phyloP scores from a whole-genome alignment of 2,797 vertebrate species.

The Sparidentex hasta region DNA sequence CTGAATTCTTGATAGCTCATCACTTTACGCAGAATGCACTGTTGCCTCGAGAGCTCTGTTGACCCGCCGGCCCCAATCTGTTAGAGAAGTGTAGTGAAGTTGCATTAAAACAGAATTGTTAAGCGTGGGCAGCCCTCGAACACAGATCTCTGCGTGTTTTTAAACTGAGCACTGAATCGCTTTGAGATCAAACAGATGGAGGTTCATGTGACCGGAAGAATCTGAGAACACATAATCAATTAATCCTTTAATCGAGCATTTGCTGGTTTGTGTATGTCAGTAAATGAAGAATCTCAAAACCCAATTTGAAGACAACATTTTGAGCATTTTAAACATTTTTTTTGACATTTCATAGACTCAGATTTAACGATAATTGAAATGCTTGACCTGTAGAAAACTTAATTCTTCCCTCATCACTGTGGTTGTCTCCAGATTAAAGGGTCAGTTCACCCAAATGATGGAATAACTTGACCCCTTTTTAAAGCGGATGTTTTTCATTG shows the following conservation, averaged over 20 bases:
- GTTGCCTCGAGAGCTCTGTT: conserved; percentile 50
- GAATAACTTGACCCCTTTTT: background rate
- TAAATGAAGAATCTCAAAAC: no score
- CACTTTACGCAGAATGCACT: conserved; percentile 64
- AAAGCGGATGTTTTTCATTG: conserved; percentile 1
- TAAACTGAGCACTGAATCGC: background rate
- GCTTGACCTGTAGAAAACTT: background rate
- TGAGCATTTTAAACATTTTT: no score
- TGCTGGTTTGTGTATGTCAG: no score
- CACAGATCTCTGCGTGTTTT: background rate
- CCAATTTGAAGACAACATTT: no score
- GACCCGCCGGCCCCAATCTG: conserved; percentile 70
- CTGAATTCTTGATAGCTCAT: conserved; percentile 73
- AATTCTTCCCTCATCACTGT: background rate
- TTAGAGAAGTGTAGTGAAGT: conserved; percentile 38
- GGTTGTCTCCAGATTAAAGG: background rate
- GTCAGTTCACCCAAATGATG: background rate
- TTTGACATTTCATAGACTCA: no score
- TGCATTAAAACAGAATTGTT: conserved; percentile 19
- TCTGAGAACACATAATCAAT: background rate
- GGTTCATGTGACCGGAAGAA: background rate
- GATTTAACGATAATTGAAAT: background rate
- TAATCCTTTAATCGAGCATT: no score
- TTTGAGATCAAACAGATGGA: background rate
- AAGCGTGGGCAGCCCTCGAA: background rate